Evolutionary conservation across 2,797 vertebrate genomes (phyloP).

Genomic region (Strix occidentalis): DNA sequence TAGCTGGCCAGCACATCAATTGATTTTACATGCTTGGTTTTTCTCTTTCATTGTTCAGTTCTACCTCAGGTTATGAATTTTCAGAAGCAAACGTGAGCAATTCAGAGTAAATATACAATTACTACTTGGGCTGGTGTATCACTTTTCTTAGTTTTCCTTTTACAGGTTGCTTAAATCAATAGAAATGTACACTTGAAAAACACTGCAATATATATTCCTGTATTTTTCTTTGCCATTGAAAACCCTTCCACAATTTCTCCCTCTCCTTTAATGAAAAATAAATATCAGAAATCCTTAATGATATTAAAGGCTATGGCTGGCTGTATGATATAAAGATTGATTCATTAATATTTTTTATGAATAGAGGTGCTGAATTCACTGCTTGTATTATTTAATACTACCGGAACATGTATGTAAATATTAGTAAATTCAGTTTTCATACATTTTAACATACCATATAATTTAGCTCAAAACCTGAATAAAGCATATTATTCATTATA

Average conservation of each 20-base stretch:
- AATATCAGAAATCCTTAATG: background rate
- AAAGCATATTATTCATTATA: background rate
- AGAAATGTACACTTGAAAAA: background rate
- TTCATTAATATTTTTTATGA: background rate
- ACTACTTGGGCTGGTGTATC: background rate
- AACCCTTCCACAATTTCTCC: background rate
- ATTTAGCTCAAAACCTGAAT: background rate
- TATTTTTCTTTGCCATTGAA: background rate
- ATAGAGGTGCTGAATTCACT: background rate
- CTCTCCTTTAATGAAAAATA: background rate
- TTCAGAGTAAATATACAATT: conserved; percentile 23
- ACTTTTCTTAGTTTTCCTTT: background rate
- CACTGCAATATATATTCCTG: background rate
- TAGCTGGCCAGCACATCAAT: background rate
- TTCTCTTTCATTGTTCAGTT: background rate
- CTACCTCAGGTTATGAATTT: conserved; percentile 23
- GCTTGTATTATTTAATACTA: background rate
- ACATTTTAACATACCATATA: background rate
- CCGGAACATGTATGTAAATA: background rate
- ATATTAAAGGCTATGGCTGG: background rate
- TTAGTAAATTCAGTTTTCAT: background rate
- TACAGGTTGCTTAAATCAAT: background rate
- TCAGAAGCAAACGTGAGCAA: conserved; percentile 13
- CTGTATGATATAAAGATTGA: background rate
- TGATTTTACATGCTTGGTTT: conserved; percentile 20